Evolutionary conservation across 2,888 invertebrate genomes (phyloP).

Genomic region (Lampropteryx suffumata): DNA sequence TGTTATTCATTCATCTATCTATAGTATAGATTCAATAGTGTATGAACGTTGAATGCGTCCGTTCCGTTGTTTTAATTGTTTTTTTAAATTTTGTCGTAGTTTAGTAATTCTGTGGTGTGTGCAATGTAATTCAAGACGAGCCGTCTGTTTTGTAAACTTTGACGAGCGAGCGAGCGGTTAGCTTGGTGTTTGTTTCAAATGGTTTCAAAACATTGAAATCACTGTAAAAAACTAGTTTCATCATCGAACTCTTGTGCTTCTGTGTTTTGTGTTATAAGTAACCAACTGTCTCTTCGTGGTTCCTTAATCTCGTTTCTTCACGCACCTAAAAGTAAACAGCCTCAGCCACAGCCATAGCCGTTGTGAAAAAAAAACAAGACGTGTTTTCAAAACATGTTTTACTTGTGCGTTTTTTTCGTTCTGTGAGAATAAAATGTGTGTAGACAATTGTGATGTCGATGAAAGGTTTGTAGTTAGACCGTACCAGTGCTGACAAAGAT

Average conservation of each 20-base stretch:
- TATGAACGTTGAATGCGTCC: too few species aligned
- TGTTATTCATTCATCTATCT: too few species aligned
- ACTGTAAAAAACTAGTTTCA: constrained; percentile 9
- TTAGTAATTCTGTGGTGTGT: too few species aligned
- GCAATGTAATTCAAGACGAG: background rate
- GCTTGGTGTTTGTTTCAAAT: background rate
- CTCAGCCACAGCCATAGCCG: too few species aligned
- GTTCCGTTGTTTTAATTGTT: too few species aligned
- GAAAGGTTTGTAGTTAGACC: background rate
- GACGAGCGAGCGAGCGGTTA: background rate
- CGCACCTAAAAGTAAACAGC: too few species aligned
- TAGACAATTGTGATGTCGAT: background rate
- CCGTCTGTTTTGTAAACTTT: constrained; percentile 8
- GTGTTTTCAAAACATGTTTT: constrained; percentile 20
- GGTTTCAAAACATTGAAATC: constrained; percentile 12
- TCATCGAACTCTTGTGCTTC: background rate
- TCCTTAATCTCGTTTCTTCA: too few species aligned
- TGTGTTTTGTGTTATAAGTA: constrained; percentile 5
- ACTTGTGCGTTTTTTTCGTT: background rate
- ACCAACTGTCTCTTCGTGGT: too few species aligned
- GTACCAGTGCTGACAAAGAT: constrained; percentile 46
- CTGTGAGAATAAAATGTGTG: constrained; percentile 2
- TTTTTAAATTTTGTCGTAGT: too few species aligned
- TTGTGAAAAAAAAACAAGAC: too few species aligned
- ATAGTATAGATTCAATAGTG: too few species aligned